phyloP scores from a whole-genome alignment of 1,140 invertebrate species.

The Cotesia chilonis region DNA sequence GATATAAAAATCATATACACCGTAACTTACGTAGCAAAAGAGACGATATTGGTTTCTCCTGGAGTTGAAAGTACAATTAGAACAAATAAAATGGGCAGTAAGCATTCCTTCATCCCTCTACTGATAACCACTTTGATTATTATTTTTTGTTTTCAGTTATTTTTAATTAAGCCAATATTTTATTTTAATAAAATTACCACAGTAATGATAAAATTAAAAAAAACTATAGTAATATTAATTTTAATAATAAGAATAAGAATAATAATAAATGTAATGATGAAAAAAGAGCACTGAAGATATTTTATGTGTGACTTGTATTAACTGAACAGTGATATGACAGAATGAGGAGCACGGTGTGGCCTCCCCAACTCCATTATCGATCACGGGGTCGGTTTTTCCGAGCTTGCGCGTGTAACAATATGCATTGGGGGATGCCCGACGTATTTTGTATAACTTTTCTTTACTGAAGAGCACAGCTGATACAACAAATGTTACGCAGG shows the following conservation, averaged over 20 bases:
- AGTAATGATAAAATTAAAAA: slow-evolving; percentile 4
- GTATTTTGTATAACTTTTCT: neutral
- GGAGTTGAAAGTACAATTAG: slow-evolving; percentile 53
- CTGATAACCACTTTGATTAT: neutral
- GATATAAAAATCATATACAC: neutral
- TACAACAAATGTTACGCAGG: neutral
- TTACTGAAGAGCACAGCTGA: slow-evolving; percentile 23
- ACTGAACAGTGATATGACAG: slow-evolving; percentile 10
- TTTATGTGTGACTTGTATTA: neutral
- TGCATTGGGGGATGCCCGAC: slow-evolving; percentile 12
- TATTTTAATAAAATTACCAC: neutral
- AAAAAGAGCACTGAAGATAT: slow-evolving; percentile 23
- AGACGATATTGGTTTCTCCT: slow-evolving; percentile 51
- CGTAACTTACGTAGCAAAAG: slow-evolving; percentile 55
- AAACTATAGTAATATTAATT: neutral
- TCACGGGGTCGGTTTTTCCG: slow-evolving; percentile 38
- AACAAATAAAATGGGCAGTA: slow-evolving; percentile 48
- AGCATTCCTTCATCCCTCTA: slow-evolving; percentile 50
- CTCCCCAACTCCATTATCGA: slow-evolving; percentile 38
- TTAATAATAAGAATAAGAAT: slow-evolving; percentile 5
- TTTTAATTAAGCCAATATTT: neutral
- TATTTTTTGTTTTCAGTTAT: too few relatives aligned
- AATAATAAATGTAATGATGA: slow-evolving; percentile 15
- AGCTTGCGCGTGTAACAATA: slow-evolving; percentile 35
- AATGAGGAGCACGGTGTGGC: slow-evolving; percentile 20